phyloP scores from a whole-genome alignment of 2,888 invertebrate species.

The Phalera bucephala region DNA sequence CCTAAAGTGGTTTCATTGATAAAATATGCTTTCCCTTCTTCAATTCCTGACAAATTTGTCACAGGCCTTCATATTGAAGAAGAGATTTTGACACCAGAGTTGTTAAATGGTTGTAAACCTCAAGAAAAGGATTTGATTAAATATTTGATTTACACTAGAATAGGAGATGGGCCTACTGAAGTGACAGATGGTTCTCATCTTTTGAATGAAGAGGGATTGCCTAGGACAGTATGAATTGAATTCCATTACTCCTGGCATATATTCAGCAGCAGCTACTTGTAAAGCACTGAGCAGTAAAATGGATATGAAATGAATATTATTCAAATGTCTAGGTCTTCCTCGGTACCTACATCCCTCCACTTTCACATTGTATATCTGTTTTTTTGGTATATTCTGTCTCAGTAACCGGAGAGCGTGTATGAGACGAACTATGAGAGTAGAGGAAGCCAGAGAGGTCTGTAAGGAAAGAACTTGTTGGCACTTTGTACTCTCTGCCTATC shows the following conservation, averaged over 20 bases:
- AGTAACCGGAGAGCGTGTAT: no score
- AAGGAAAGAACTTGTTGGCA: no score
- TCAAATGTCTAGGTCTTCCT: no score
- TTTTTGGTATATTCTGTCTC: no score
- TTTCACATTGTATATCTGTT: no score
- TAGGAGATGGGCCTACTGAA: conserved; percentile 90
- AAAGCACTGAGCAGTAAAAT: no score
- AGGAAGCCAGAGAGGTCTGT: no score
- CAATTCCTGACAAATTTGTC: conserved; percentile 55
- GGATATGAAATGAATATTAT: no score
- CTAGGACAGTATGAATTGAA: conserved; percentile 19
- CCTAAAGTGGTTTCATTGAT: conserved; percentile 86
- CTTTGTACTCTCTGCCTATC: no score
- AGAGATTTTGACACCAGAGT: conserved; percentile 28
- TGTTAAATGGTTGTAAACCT: conserved; percentile 50
- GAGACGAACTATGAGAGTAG: no score
- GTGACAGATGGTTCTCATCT: conserved; percentile 62
- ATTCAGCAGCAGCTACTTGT: not conserved
- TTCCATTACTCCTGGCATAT: no score
- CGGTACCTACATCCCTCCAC: no score
- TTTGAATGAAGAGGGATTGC: conserved; percentile 51
- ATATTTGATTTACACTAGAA: conserved; percentile 92
- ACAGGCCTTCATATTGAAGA: conserved; percentile 47
- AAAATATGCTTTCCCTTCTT: conserved; percentile 88
- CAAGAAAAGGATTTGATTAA: conserved; percentile 85